Evolutionary conservation across 2,888 invertebrate species (phyloP).

Genomic region (Lymantria dispar): DNA sequence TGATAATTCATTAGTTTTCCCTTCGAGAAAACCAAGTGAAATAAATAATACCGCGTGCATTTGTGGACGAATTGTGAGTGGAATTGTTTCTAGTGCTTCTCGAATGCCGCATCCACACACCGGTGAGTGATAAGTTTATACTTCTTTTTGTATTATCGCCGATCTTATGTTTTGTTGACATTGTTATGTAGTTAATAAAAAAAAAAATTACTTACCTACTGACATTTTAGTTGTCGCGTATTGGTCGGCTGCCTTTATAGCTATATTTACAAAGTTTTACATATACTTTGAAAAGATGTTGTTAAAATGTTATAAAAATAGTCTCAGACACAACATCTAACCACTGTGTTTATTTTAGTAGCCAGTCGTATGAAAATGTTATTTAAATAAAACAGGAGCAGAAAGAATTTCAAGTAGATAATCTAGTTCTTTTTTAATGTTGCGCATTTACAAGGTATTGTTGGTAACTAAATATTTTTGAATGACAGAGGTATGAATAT

Average conservation of each 20-base stretch:
- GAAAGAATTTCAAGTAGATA: background rate
- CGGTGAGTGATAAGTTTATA: constrained; percentile 48
- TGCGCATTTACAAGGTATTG: no score
- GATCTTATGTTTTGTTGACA: constrained; percentile 56
- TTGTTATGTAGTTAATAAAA: constrained; percentile 40
- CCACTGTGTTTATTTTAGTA: constrained; percentile 9
- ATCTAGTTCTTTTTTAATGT: no score
- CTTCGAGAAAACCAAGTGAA: constrained; percentile 71
- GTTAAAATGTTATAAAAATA: background rate
- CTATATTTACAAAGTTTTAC: background rate
- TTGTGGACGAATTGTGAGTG: constrained; percentile 54
- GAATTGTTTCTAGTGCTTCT: constrained; percentile 42
- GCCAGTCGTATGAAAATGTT: background rate
- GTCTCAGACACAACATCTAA: background rate
- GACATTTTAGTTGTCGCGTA: constrained; percentile 5
- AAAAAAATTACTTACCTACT: no score
- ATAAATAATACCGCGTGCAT: constrained; percentile 40
- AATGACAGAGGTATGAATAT: no score
- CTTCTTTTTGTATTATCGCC: constrained; percentile 34
- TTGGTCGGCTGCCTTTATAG: constrained; percentile 35
- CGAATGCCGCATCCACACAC: constrained; percentile 22
- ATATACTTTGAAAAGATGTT: background rate
- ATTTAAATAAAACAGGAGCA: background rate
- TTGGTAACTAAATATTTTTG: no score
- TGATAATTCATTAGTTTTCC: constrained; percentile 67